Evolutionary conservation across 2,113 vertebrate species (phyloP), one percentile per base, ranked within the genome.

Genomic region (Catharus bicknelli): DNA sequence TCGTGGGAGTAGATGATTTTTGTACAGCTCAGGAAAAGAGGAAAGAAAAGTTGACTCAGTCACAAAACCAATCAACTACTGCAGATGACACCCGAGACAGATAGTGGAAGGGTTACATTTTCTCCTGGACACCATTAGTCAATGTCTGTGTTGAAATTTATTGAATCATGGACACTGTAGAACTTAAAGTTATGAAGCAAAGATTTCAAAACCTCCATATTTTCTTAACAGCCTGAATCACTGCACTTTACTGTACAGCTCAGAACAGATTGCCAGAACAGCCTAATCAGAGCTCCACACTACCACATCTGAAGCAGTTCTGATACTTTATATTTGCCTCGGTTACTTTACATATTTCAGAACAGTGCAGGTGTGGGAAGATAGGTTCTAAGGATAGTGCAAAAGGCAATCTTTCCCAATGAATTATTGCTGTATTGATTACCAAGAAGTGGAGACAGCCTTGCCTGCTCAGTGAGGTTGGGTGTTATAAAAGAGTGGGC

Each of bases 1-100:
- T n/a, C 10, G 13, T 81, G 23, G 27, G n/a, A 51, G 38, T 30
- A 59, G 68, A 38, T 38, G 7, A n/a, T 4, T 36, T 66, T 66
- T 66, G 17, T 21, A 66, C 5, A 70, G 42, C 13, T 43, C 32
- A 58, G 38, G 47, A n/a, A 27, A 81, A 68, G 29, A 85, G 30
- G 32, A 90, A 40, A 57, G n/a, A 54, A 93, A 78, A 45, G 22
- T 42, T 67, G 62, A 75, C 30, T 50, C 16, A 9, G 19, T 79
- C 34, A 90, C 51, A 70, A 90, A 69, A 36, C 11, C 21, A 67
- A 16, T 54, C 59, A 66, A 18, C 23, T 42, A 5, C 40, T 64
- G 26, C 5, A 68, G 22, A 3, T 15, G 50, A 55, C 48, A 61
- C 26, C 8, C 0, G 1, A 80, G 50, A 43, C 14, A 61, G n/a